Percentiles rank a stretch among this genome's conserved stretches.
Evolutionary conservation across 1,140 invertebrate genomes (phyloP).

Genomic region (Cydia pomonella): DNA sequence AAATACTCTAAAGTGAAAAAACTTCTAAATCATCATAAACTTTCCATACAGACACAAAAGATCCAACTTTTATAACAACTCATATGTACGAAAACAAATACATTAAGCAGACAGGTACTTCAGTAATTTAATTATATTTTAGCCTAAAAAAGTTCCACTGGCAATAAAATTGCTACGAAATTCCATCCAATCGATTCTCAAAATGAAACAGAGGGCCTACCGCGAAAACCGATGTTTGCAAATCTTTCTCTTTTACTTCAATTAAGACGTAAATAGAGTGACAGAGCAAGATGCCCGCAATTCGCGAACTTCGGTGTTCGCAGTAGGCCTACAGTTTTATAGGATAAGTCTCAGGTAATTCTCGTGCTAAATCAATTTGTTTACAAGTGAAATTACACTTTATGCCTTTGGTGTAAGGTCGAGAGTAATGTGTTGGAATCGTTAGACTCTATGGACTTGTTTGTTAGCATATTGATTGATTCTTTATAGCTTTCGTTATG

Average conservation of each 20-base stretch:
- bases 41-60: too few relatives aligned
- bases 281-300: too few relatives aligned
- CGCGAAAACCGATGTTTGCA: too few relatives aligned
- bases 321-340: too few relatives aligned
- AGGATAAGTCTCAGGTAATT: neutral
- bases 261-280: too few relatives aligned
- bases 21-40: too few relatives aligned
- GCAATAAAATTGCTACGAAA: neutral
- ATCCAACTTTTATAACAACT: too few relatives aligned
- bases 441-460: neutral
- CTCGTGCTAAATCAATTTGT: slow-evolving; percentile 4
- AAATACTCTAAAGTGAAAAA: too few relatives aligned
- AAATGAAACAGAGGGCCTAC: neutral
- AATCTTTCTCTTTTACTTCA: too few relatives aligned
- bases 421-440: neutral
- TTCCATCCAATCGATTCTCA: neutral
- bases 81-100: neutral
- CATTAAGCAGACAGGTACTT: neutral
- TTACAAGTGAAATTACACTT: neutral
- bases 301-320: too few relatives aligned
- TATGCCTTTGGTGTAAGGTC: neutral
- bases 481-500: neutral
- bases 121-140: neutral
- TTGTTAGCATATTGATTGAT: slow-evolving; percentile 4
- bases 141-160: too few relatives aligned